Percentiles rank a stretch among this genome's conserved stretches.
Conservation (phyloP, 2,888 invertebrate genomes). For the Philhelius pedissequus region DNA sequence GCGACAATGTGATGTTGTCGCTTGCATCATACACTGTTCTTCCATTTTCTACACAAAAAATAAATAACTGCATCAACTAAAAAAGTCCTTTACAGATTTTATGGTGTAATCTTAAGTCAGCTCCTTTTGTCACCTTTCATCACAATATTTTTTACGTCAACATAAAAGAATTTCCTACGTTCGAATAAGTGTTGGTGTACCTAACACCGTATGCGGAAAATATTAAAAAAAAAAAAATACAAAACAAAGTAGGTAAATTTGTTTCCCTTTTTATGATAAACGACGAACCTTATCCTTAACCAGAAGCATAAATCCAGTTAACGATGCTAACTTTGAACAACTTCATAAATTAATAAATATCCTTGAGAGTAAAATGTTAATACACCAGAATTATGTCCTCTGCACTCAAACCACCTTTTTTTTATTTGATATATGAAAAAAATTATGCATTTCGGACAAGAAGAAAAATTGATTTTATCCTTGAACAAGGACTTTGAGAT, state of each 20-base stretch:
- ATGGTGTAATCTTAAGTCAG: background rate
- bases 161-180: constrained; percentile 15
- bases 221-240: background rate
- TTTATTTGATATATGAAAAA: background rate
- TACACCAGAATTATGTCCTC: background rate
- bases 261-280: constrained; percentile 37
- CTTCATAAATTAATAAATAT: constrained; percentile 54
- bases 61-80: background rate
- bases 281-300: constrained; percentile 20
- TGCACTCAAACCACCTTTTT: background rate
- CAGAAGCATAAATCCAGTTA: constrained; percentile 36
- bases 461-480: constrained; percentile 52
- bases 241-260: background rate
- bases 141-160: background rate
- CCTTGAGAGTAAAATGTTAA: background rate
- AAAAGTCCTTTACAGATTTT: background rate
- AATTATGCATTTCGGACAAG: constrained; percentile 50
- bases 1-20: too few species aligned
- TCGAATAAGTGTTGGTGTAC: background rate
- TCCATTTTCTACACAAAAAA: background rate
- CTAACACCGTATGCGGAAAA: background rate
- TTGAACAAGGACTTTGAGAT: constrained; percentile 20
- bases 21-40: background rate
- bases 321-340: constrained; percentile 50
- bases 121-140: constrained; percentile 3